A percentile compares a stretch with the other conserved stretches of the same genome.
Conservation (phyloP, 2,113 vertebrate species). For the Lepus europaeus region DNA sequence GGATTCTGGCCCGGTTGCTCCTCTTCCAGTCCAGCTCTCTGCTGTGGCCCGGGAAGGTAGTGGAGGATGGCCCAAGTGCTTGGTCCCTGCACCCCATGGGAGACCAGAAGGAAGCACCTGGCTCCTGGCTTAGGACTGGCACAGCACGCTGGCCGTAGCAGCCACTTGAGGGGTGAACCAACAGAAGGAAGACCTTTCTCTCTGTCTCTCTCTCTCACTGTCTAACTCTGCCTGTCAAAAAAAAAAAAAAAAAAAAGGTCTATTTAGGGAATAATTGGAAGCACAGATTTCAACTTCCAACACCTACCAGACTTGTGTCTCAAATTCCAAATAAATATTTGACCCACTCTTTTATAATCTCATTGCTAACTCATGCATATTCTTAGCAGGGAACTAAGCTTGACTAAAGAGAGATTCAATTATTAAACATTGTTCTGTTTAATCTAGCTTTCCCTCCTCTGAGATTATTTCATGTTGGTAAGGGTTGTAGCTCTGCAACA, state of each 20-base stretch:
- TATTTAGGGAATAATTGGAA: not conserved
- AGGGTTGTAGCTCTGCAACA: not conserved
- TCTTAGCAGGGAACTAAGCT: not conserved
- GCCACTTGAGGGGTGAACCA: too few species aligned
- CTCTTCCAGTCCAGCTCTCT: too few species aligned
- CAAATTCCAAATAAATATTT: not conserved
- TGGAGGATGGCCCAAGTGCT: too few species aligned
- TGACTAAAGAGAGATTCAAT: not conserved
- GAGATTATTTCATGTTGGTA: not conserved
- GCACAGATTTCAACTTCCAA: not conserved
- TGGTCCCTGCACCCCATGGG: too few species aligned
- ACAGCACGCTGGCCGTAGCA: too few species aligned
- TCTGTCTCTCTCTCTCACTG: too few species aligned
- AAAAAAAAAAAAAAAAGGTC: not conserved
- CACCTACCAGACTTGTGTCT: not conserved
- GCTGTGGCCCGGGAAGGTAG: too few species aligned
- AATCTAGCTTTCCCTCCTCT: not conserved
- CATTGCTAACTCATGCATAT: not conserved
- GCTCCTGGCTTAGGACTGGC: too few species aligned
- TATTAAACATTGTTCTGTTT: not conserved
- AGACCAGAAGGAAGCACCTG: too few species aligned
- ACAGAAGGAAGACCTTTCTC: too few species aligned
- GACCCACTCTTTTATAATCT: not conserved
- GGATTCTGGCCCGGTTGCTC: too few species aligned
- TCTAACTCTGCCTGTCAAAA: too few species aligned